A percentile compares a stretch with the other conserved stretches of the same genome.
Conservation (phyloP, 2,888 invertebrate genomes). For the Germaria angustata region DNA sequence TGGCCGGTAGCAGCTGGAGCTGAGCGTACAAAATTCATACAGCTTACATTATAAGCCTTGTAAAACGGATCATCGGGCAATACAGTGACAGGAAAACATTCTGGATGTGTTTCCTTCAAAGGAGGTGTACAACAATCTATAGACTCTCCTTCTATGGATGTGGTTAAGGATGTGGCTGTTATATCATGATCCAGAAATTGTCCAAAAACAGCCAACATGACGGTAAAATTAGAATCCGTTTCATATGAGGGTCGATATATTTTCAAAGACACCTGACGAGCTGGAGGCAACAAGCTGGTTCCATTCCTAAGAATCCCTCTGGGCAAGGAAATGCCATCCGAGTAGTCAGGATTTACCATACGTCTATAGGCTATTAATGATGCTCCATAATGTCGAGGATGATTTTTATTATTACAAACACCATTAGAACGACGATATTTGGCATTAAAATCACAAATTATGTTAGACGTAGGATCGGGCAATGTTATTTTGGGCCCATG, state of each 20-base stretch:
- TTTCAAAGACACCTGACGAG: constrained; percentile 86
- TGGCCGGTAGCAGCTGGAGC: constrained; percentile 89
- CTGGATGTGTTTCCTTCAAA: constrained; percentile 83
- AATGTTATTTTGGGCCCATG: constrained; percentile 76
- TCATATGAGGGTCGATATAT: constrained; percentile 88
- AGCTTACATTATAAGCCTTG: constrained; percentile 84
- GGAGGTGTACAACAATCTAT: constrained; percentile 85
- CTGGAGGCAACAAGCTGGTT: constrained; percentile 83
- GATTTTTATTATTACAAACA: constrained; percentile 86
- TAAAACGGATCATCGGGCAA: constrained; percentile 86
- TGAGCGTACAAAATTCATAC: constrained; percentile 93
- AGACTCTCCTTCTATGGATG: constrained; percentile 85
- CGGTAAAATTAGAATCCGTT: constrained; percentile 88
- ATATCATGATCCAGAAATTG: constrained; percentile 94
- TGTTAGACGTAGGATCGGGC: constrained; percentile 71
- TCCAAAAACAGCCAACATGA: constrained; percentile 93
- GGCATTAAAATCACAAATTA: constrained; percentile 79
- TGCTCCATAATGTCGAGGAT: constrained; percentile 86
- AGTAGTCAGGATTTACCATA: constrained; percentile 87
- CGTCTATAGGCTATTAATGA: constrained; percentile 87
- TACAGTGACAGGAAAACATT: constrained; percentile 89
- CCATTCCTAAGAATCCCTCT: constrained; percentile 80
- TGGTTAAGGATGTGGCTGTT: constrained; percentile 89
- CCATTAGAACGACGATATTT: constrained; percentile 87
- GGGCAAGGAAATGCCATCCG: constrained; percentile 87